Evolutionary conservation across 2,797 vertebrate genomes (phyloP), one percentile per base, ranked within the genome.

Genomic region (Clarias platycephalus): DNA sequence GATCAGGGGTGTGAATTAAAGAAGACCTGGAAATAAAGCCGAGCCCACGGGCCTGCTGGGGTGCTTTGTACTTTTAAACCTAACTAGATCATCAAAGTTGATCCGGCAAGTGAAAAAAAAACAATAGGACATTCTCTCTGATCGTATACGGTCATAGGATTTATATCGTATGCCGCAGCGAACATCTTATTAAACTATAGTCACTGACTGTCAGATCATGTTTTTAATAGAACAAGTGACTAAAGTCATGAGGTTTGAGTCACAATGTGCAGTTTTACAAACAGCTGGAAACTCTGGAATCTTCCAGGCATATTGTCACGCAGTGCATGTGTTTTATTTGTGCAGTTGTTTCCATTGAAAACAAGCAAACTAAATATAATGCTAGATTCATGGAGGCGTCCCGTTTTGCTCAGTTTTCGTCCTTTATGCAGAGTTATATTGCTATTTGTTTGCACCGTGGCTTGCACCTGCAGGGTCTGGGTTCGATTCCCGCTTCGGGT

Each of bases 351-450:
- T 87, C 85, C 76, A 44, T 68, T 76, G 72, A 75, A 88, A 86
- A 87, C 37, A 88, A 88, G 84, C 89, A 49, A 49, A 89, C 92
- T 94, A 94, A 94, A 93, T 93, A 94, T 94, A 95, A 91, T 90
- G 88, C 82, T 78, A 92, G 90, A 94, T 93, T 95, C 93, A 75
- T 83, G 93, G 90, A 93, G 89, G 88, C 88, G 90, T 87, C 88
- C 91, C 89, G 90, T 72, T 63, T 60, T 53, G 26, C 5, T 31
- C 84, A 82, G 37, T 83, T 84, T 87, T 87, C 79, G 72, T 80
- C 60, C 80, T 53, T 71, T 68, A 79, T 68, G 24, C 24, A 75
- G 31, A 55, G 63, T 64, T 77, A 81, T 64, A 92, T 91, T 89
- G 89, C 94, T 93, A 90, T 91, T 93, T 22, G 44, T 49, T 49